Conservation (phyloP, 2,113 vertebrate species). For the Barbus barbus region DNA sequence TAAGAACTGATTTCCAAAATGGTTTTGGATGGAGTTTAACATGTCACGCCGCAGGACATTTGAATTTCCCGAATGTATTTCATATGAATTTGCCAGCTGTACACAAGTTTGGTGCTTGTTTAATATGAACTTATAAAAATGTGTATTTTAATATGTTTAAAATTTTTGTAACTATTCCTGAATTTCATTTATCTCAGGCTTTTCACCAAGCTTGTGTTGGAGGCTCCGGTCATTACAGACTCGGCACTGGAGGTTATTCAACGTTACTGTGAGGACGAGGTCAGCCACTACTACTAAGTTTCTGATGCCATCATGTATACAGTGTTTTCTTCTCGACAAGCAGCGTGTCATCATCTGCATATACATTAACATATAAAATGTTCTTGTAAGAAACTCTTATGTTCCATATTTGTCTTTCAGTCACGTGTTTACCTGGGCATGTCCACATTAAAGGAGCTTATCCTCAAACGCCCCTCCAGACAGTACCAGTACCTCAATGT, state of each 20-base stretch:
- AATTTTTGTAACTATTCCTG: neutral
- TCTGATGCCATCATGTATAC: no score
- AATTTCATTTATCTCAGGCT: conserved; percentile 75
- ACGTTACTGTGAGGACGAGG: conserved; percentile 94
- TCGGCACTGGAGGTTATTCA: conserved; percentile 89
- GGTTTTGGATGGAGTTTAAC: no score
- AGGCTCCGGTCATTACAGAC: conserved; percentile 90
- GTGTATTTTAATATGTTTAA: neutral
- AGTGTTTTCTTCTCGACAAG: neutral
- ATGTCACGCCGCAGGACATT: no score
- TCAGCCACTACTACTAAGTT: conserved; percentile 50
- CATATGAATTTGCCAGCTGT: no score
- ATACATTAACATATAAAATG: neutral
- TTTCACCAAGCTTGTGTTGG: conserved; percentile 92
- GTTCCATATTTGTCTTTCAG: conserved; percentile 65
- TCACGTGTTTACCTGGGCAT: conserved; percentile 92
- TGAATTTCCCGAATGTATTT: no score
- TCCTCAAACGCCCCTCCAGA: conserved; percentile 85
- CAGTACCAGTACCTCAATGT: conserved; percentile 95
- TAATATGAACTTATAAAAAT: neutral
- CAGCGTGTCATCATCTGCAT: neutral
- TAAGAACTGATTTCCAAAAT: no score
- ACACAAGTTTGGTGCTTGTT: no score
- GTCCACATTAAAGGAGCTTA: conserved; percentile 91
- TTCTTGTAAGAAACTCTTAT: neutral